Evolutionary conservation across 2,797 vertebrate species (phyloP).

Genomic region (Ctenosaura bakeri): DNA sequence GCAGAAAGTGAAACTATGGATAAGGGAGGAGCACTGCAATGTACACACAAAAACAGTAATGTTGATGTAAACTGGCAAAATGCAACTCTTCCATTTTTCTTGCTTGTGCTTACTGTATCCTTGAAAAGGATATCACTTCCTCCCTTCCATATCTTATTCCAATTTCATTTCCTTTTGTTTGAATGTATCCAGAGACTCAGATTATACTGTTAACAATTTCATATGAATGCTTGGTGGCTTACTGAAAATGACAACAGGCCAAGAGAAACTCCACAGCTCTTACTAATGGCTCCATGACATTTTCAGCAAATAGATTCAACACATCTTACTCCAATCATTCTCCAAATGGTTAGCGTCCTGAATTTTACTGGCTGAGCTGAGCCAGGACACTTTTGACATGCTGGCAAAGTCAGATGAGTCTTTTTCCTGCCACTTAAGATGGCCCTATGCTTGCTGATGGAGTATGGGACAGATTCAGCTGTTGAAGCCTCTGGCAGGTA

Average conservation of each 20-base stretch:
- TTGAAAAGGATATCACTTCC: background rate
- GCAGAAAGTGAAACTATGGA: too few relatives aligned
- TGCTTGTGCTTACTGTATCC: background rate
- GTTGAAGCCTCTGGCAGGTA: background rate
- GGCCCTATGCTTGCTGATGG: background rate
- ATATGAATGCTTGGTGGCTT: background rate
- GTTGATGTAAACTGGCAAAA: background rate
- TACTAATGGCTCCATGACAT: background rate
- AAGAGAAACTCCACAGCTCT: conserved; percentile 2
- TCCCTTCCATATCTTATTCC: conserved; percentile 4
- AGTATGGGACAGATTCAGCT: background rate
- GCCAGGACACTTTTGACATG: background rate
- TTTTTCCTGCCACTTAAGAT: background rate
- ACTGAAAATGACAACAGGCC: conserved; percentile 1
- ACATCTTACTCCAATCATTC: background rate
- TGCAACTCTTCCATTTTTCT: background rate
- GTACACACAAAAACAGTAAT: background rate
- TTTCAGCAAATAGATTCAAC: conserved; percentile 9
- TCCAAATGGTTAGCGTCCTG: background rate
- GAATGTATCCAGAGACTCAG: conserved; percentile 1
- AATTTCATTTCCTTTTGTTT: conserved; percentile 25
- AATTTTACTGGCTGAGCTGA: background rate
- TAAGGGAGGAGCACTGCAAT: too few relatives aligned
- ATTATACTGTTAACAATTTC: conserved; percentile 1
- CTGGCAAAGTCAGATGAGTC: background rate